phyloP scores from a whole-genome alignment of 2,797 vertebrate genomes.

The Notamacropus eugenii region DNA sequence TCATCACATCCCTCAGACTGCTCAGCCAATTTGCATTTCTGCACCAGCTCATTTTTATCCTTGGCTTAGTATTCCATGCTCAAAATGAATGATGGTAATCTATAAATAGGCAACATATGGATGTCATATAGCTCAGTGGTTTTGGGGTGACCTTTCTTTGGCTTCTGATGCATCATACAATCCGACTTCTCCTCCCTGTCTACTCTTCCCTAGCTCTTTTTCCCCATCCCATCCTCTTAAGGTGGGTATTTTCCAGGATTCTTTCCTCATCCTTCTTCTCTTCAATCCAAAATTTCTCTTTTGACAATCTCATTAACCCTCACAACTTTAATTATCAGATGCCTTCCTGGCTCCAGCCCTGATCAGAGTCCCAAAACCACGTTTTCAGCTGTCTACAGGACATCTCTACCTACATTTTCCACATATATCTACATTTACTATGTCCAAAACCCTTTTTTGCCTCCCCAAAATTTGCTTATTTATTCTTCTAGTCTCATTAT shows the following conservation, averaged over 20 bases:
- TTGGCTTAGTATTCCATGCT: not conserved
- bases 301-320: not conserved
- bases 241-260: not conserved
- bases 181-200: not conserved
- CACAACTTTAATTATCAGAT: not conserved
- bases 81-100: not conserved
- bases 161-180: not conserved
- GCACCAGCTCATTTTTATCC: not conserved
- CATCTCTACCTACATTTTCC: not conserved
- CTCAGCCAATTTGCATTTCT: not conserved
- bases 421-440: not conserved
- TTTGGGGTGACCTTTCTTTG: not conserved
- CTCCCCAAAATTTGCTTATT: not conserved
- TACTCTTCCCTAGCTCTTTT: not conserved
- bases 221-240: not conserved
- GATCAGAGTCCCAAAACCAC: not conserved
- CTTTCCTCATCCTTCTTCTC: not conserved
- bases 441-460: not conserved
- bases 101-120: not conserved
- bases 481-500: not conserved
- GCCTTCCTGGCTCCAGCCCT: not conserved
- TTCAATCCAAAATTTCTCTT: not conserved
- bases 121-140: too few relatives aligned
- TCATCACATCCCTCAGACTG: not conserved
- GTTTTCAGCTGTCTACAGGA: not conserved